Evolutionary conservation across 2,113 vertebrate species (phyloP), one percentile per base, ranked within the genome.

Genomic region (Crotalus helleri): DNA sequence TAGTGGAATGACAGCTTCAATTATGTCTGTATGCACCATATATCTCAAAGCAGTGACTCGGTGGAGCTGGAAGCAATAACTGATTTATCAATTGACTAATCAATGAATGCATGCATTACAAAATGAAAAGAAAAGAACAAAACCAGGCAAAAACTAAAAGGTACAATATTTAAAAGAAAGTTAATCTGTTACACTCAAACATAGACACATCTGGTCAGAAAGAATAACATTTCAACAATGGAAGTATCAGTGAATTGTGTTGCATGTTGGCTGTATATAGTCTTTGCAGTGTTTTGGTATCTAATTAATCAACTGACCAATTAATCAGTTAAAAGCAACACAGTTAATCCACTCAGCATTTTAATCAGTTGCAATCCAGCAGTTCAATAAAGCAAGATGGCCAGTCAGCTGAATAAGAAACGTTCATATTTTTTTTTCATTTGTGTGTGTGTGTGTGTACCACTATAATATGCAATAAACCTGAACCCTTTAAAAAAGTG

Each of bases 301-400:
- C 49, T 92, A 87, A 64, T 92, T 92, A 86, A 92, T 92, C 59
- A 92, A 88, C 69, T 81, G 69, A 81, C 69, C 69, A 81, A 81
- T 81, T 81, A 81, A 81, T 81, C 69, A 81, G 69, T 81, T 81
- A 81, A 81, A 81, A 81, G n/a, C 69, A 81, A 81, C 69, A 81
- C 69, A 81, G 69, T 39, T 92, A 92, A 92, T 92, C 91, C 86
- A 87, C 91, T 88, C 91, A 64, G 58, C 85, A 87, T 92, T 92
- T 92, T 92, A 92, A 88, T 88, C 49, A 88, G 58, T 88, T 69
- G 46, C 57, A 61, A 57, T 53, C 26, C 29, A 69, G 55, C 46
- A 33, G 85, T 64, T 92, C 86, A 64, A 49, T 92, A 64, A 92
- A 87, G 19, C 17, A 58, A 59, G 33, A 54, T 29, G 39, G 53